Percentiles rank a stretch among this genome's conserved stretches.
These are phyloP conservation scores for Orthonychiurus folsomi DNA, from an alignment of 2,888 invertebrate species.

Conservation along the genomic window DNA sequence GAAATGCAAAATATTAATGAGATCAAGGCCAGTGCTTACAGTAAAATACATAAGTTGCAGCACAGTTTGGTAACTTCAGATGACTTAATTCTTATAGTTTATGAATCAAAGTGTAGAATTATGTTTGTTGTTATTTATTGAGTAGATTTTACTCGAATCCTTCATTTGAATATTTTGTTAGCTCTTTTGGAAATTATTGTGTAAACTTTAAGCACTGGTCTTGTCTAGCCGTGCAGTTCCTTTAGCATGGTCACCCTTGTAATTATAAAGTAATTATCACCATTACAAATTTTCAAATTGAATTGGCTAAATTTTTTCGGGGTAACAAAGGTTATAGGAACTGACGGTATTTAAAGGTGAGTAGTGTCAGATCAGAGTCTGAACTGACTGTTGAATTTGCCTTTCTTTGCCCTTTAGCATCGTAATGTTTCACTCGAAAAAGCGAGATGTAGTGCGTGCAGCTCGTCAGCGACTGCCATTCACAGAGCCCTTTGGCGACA, in stretches of 20 bases:
- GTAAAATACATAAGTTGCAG: background rate
- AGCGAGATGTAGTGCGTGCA: constrained; percentile 38
- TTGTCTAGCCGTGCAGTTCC: constrained; percentile 22
- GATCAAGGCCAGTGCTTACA: constrained; percentile 38
- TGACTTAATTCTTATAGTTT: too few species aligned
- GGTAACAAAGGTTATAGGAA: too few species aligned
- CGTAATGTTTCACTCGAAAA: constrained; percentile 39
- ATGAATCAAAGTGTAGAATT: too few species aligned
- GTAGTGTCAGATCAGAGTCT: constrained; percentile 40
- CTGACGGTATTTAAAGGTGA: constrained; percentile 37
- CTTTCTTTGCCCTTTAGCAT: constrained; percentile 41
- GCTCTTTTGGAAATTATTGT: too few species aligned
- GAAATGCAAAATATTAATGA: constrained; percentile 37
- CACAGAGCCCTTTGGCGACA: constrained; percentile 39
- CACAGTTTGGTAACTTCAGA: background rate
- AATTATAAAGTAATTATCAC: too few species aligned
- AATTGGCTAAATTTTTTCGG: too few species aligned
- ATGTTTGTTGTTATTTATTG: too few species aligned
- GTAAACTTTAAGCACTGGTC: constrained; percentile 40
- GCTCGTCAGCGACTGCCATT: constrained; percentile 41
- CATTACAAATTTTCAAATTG: too few species aligned
- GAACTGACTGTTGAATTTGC: constrained; percentile 40
- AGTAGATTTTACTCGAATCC: too few species aligned
- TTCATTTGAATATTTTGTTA: too few species aligned
- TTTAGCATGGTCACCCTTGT: background rate